These are phyloP conservation scores for Todiramphus saurophagus DNA, from an alignment of 2,113 vertebrate species.

Conservation along the genomic window DNA sequence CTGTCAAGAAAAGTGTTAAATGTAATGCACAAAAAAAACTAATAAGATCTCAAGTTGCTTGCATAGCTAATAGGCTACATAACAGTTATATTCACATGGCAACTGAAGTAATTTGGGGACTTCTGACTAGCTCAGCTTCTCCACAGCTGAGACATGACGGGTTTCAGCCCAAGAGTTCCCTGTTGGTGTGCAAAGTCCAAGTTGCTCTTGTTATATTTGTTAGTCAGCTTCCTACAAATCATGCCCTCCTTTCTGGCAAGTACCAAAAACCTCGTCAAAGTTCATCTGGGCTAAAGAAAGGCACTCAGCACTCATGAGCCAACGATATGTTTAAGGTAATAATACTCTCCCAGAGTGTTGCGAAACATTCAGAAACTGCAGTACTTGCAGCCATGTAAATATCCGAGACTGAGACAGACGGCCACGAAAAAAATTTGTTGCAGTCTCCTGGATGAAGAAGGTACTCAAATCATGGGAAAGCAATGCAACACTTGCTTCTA, in stretches of 20 bases:
- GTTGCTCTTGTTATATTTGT: not conserved
- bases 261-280: not conserved
- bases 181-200: not conserved
- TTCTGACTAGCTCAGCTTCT: not conserved
- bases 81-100: not conserved
- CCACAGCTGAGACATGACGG: not conserved
- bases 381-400: not conserved
- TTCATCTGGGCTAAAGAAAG: not conserved
- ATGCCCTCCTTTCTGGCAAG: not conserved
- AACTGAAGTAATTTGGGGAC: not conserved
- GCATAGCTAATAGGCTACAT: not conserved
- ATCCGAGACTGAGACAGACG: not conserved
- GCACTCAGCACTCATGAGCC: not conserved
- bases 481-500: not conserved
- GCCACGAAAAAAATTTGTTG: not conserved
- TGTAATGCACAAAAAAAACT: not conserved
- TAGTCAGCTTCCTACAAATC: not conserved
- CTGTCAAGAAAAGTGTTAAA: not conserved
- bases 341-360: not conserved
- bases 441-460: not conserved
- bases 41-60: not conserved
- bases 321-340: not conserved
- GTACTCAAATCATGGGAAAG: not conserved
- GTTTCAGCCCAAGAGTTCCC: not conserved
- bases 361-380: slow-evolving; percentile 1